Percentiles rank a stretch among this genome's conserved stretches.
Evolutionary conservation across 2,113 vertebrate species (phyloP).

Genomic region (Oreocharis arfaki): DNA sequence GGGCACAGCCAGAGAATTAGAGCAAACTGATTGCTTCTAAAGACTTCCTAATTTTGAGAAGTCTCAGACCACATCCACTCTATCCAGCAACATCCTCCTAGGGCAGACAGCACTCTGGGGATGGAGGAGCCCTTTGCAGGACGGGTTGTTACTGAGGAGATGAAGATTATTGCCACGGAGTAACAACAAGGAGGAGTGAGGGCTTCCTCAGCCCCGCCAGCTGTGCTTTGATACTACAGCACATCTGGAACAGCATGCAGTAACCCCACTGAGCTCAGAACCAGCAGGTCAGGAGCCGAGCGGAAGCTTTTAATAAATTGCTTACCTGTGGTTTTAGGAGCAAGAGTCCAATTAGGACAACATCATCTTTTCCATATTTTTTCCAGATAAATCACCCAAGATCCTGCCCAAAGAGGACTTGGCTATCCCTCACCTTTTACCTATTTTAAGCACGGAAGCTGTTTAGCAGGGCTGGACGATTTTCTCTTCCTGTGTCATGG

Average conservation of each 20-base stretch:
- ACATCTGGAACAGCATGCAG: constrained; percentile 44
- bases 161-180: neutral
- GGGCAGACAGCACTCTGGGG: neutral
- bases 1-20: neutral
- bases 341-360: constrained; percentile 15
- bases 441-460: constrained; percentile 43
- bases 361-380: constrained; percentile 9
- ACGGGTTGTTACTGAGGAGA: neutral
- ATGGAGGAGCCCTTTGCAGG: neutral
- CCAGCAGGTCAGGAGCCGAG: constrained; percentile 39
- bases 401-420: constrained; percentile 13
- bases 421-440: constrained; percentile 26
- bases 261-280: constrained; percentile 49
- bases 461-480: neutral
- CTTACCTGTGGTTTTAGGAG: constrained; percentile 53
- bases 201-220: neutral
- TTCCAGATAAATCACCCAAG: neutral
- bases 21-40: constrained; percentile 18
- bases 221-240: constrained; percentile 41
- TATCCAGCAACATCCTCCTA: constrained; percentile 2
- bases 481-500: constrained; percentile 41
- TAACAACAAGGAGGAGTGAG: neutral
- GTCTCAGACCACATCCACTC: neutral
- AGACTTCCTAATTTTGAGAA: constrained; percentile 31
- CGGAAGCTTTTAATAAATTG: constrained; percentile 53